Conservation (phyloP, 2,888 invertebrate species). For the Aethes cnicana region DNA sequence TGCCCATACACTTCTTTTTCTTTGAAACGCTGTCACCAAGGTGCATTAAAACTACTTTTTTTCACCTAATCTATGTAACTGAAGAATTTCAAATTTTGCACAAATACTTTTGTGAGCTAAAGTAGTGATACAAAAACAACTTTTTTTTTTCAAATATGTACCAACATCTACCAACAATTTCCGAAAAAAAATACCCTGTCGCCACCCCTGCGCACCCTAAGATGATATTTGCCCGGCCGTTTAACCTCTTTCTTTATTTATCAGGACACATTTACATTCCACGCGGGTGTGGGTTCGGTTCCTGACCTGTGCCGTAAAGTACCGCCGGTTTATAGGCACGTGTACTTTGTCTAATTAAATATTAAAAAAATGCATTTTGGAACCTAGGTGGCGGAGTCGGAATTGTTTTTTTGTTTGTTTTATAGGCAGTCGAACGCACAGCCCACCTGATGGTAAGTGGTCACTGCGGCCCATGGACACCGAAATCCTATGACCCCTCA, state of each 20-base stretch:
- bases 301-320: slow-evolving; percentile 19
- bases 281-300: slow-evolving; percentile 25
- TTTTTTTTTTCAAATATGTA: neutral
- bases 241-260: slow-evolving; percentile 75
- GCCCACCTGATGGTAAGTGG: too few relatives aligned
- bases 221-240: slow-evolving; percentile 56
- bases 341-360: slow-evolving; percentile 29
- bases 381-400: too few relatives aligned
- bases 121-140: too few relatives aligned
- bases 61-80: too few relatives aligned
- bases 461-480: too few relatives aligned
- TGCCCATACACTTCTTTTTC: too few relatives aligned
- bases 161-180: neutral
- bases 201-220: slow-evolving; percentile 41
- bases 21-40: slow-evolving; percentile 35
- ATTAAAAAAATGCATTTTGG: slow-evolving; percentile 12
- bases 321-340: slow-evolving; percentile 9
- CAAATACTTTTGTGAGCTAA: too few relatives aligned
- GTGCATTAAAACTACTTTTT: too few relatives aligned
- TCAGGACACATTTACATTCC: slow-evolving; percentile 44
- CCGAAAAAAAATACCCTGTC: neutral
- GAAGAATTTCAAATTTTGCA: too few relatives aligned
- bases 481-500: too few relatives aligned
- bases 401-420: too few relatives aligned
- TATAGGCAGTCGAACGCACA: too few relatives aligned